Percentiles rank a stretch among this genome's conserved stretches.
phyloP scores from a whole-genome alignment of 2,797 vertebrate genomes.

The Orientallactaga sibirica region DNA sequence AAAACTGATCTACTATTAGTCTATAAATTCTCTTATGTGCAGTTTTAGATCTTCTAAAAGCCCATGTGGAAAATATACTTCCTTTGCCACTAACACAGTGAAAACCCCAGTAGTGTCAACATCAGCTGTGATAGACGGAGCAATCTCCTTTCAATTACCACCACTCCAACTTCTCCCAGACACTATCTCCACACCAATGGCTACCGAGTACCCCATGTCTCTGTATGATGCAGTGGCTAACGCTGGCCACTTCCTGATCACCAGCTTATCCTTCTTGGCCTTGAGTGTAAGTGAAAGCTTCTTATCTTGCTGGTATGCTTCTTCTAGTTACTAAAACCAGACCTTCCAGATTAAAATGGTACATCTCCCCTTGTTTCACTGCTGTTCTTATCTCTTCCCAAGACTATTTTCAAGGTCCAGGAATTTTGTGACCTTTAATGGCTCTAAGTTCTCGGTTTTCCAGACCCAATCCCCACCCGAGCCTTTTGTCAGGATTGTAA shows the following conservation, averaged over 20 bases:
- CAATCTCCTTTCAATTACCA: neutral
- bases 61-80: neutral
- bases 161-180: neutral
- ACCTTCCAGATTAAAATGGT: neutral
- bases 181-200: neutral
- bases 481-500: conserved; percentile 20
- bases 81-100: neutral
- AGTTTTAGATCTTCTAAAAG: neutral
- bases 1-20: neutral
- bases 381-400: neutral
- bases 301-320: neutral
- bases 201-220: neutral
- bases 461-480: neutral
- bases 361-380: neutral
- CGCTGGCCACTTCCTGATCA: neutral
- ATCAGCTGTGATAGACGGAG: neutral
- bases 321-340: neutral
- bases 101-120: neutral
- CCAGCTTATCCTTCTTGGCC: neutral
- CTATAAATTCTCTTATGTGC: conserved; percentile 14
- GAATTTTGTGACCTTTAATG: neutral
- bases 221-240: neutral
- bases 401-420: neutral
- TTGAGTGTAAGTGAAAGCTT: neutral
- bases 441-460: neutral